phyloP scores from a whole-genome alignment of 1,140 invertebrate species.

The Pseudomyrmex cubaensis region DNA sequence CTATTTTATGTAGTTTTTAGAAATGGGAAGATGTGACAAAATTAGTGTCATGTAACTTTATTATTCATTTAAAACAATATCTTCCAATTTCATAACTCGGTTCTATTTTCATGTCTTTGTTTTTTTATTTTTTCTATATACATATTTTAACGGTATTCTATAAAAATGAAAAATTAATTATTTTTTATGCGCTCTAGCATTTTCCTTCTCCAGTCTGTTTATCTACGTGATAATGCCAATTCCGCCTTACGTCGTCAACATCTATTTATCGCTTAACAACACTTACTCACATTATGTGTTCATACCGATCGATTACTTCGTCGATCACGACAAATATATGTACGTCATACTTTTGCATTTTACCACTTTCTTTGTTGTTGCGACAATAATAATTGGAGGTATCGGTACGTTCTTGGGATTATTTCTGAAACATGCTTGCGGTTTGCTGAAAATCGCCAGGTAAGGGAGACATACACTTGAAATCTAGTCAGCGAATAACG shows the following conservation, averaged over 20 bases:
- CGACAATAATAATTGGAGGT: background rate
- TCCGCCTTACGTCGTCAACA: background rate
- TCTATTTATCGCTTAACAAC: slow-evolving; percentile 2
- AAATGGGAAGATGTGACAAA: too few relatives aligned
- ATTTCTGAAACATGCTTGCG: background rate
- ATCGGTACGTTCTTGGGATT: background rate
- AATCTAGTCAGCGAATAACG: background rate
- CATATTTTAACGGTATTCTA: background rate
- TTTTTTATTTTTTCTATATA: background rate
- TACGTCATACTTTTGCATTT: slow-evolving; percentile 3
- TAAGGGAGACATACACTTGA: background rate
- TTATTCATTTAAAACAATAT: too few relatives aligned
- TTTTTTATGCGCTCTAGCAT: background rate
- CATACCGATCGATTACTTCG: slow-evolving; percentile 7
- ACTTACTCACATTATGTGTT: background rate
- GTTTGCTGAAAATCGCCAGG: slow-evolving; percentile 29
- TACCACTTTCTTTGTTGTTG: background rate
- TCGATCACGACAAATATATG: slow-evolving; percentile 31
- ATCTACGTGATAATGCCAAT: background rate
- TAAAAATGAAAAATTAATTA: background rate
- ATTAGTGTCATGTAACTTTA: too few relatives aligned
- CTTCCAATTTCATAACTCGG: background rate
- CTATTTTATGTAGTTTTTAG: too few relatives aligned
- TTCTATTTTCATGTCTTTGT: slow-evolving; percentile 1
- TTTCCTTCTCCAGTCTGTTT: background rate